A percentile compares a stretch with the other conserved stretches of the same genome.
These are phyloP conservation scores for Zaprionus lachaisei DNA, from an alignment of 1,140 invertebrate genomes.

Conservation along the genomic window DNA sequence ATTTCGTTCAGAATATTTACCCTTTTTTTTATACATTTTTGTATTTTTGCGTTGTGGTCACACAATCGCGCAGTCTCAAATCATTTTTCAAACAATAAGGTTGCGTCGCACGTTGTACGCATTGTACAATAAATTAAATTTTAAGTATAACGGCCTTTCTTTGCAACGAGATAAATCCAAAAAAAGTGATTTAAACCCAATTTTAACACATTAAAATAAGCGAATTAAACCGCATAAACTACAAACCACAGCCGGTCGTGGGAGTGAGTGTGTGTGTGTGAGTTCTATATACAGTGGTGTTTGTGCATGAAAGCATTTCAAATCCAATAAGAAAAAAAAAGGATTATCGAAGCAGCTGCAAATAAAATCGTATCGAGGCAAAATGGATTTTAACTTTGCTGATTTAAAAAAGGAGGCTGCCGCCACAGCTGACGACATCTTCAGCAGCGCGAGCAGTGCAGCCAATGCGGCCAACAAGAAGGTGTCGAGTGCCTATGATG, in stretches of 20 bases:
- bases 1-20: neutral
- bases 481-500: constrained; percentile 39
- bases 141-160: constrained; percentile 42
- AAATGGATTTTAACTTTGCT: constrained; percentile 78
- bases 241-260: constrained; percentile 20
- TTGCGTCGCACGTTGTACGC: constrained; percentile 23
- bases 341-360: constrained; percentile 24
- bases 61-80: constrained; percentile 46
- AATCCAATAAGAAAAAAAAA: constrained; percentile 50
- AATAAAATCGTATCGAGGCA: neutral
- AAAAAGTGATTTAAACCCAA: constrained; percentile 11
- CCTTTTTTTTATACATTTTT: neutral
- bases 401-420: constrained; percentile 80
- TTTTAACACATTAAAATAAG: constrained; percentile 19
- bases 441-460: constrained; percentile 40
- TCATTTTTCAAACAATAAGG: constrained; percentile 36
- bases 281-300: constrained; percentile 9
- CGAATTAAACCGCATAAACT: constrained; percentile 1
- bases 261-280: constrained; percentile 14
- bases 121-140: constrained; percentile 44
- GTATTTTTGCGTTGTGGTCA: constrained; percentile 20
- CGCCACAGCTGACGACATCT: constrained; percentile 71
- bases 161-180: constrained; percentile 16
- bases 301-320: constrained; percentile 8
- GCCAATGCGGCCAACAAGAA: constrained; percentile 48